Evolutionary conservation across 2,888 invertebrate genomes (phyloP).

Genomic region (Amphipyra tragopoginis): DNA sequence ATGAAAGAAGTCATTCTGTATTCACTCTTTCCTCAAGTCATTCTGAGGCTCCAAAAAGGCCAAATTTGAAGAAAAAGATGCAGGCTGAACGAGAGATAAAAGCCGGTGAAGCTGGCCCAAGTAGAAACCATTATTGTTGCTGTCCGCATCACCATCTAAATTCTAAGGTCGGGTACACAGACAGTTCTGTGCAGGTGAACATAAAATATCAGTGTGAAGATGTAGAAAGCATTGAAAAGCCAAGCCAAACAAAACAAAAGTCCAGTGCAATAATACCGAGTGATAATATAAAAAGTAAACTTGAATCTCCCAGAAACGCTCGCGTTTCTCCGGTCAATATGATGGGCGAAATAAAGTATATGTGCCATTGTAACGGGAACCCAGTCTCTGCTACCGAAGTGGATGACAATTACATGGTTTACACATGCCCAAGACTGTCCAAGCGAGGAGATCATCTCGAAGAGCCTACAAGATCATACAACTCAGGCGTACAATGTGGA

Average conservation of each 20-base stretch:
- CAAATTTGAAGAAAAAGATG: slow-evolving; percentile 69
- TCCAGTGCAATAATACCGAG: slow-evolving; percentile 11
- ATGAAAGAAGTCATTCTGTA: slow-evolving; percentile 82
- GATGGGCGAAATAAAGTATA: slow-evolving; percentile 74
- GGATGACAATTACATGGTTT: slow-evolving; percentile 74
- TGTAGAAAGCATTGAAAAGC: slow-evolving; percentile 31
- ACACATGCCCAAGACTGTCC: slow-evolving; percentile 75
- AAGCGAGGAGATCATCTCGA: slow-evolving; percentile 66
- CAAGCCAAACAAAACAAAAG: slow-evolving; percentile 18
- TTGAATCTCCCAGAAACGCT: slow-evolving; percentile 21
- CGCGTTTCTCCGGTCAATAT: slow-evolving; percentile 59
- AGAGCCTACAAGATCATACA: slow-evolving; percentile 46
- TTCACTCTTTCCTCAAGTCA: slow-evolving; percentile 83
- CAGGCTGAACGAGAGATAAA: slow-evolving; percentile 65
- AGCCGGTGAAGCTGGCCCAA: slow-evolving; percentile 63
- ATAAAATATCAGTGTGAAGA: slow-evolving; percentile 60
- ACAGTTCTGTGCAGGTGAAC: slow-evolving; percentile 81
- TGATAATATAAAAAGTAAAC: slow-evolving; percentile 47
- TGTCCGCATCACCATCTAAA: slow-evolving; percentile 70
- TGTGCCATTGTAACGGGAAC: slow-evolving; percentile 76
- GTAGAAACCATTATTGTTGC: slow-evolving; percentile 73
- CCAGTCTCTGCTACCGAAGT: slow-evolving; percentile 56
- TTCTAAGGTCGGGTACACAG: slow-evolving; percentile 68
- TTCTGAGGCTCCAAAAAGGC: slow-evolving; percentile 71
- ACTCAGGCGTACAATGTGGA: slow-evolving; percentile 53